Base-by-base conservation (phyloP, 2,113 vertebrate genomes). In the Poecilia latipinna region DNA sequence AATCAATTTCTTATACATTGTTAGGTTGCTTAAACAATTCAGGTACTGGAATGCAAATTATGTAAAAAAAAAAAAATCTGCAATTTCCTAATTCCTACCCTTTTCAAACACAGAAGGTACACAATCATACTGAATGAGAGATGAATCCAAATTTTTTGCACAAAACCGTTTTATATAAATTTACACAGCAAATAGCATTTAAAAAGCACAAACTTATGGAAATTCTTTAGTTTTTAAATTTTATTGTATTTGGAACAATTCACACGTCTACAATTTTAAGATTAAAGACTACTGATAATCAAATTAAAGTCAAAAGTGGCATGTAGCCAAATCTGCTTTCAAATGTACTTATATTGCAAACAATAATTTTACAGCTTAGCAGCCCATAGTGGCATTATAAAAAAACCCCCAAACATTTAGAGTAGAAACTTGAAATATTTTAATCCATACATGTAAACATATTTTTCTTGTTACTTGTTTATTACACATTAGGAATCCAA, bases 261-360 rank as follows among this genome's bases (percentile, higher is more conserved):
- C 0, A 39, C 28, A 28, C 65, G 10, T 69, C 19, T 48, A 68
- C 12, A 0, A 35, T 60, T 39, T 62, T 44, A 44, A 67, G 65
- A 66, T 13, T 28, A 75, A 70, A 69, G 42, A 76, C 70, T 69
- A 73, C 11, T 28, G 2, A 60, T 57, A 74, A 68, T 10, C 26
- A 69, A 35, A 82, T 70, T 63, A 11, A 77, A 70, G 57, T 74
- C 8, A 77, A 61, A 62, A 17, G 22, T 62, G 12, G 65, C 54
- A 61, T 44, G 4, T n/a, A 32, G 7, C 19, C 15, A 75, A 37
- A 44, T 71, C 37, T 65, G 10, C 35, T 69, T 29, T 48, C 42
- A 29, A 64, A 84, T 86, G 72, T 74, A 74, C 31, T 83, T 8
- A 68, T 35, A 1, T 33, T 10, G 22, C 60, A 0, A 37, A 37